Percentiles rank a stretch among this genome's conserved stretches.
Conservation (phyloP, 2,113 vertebrate species). For the Istiophorus platypterus region DNA sequence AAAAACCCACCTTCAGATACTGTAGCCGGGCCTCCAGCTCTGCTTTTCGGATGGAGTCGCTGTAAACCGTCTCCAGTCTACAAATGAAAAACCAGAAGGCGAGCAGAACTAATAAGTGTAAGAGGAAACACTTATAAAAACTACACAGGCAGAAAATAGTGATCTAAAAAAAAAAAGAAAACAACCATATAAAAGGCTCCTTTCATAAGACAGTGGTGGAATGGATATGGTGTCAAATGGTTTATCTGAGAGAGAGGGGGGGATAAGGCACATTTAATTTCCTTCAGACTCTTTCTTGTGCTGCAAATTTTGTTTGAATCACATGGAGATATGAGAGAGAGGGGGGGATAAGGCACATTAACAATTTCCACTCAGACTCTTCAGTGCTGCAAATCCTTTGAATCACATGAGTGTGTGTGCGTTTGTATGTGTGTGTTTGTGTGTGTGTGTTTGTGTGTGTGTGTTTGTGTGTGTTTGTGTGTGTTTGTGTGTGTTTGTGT, state of each 20-base stretch:
- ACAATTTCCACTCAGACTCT: conserved; percentile 70
- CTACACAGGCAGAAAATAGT: conserved; percentile 20
- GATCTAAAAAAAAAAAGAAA: conserved; percentile 4
- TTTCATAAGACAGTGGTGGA: conserved; percentile 53
- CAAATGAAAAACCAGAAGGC: conserved; percentile 38
- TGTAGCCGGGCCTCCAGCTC: conserved; percentile 95
- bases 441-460: too few species aligned
- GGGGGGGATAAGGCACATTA: not conserved
- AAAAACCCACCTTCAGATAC: conserved; percentile 91
- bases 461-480: too few species aligned
- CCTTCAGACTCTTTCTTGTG: conserved; percentile 43
- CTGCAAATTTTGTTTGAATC: too few species aligned
- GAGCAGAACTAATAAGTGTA: conserved; percentile 41
- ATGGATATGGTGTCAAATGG: conserved; percentile 16
- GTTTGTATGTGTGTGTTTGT: too few species aligned
- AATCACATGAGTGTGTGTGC: too few species aligned
- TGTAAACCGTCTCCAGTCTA: conserved; percentile 93
- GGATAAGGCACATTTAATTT: conserved; percentile 53
- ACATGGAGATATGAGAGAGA: not conserved
- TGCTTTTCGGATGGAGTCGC: conserved; percentile 90
- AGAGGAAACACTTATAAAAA: conserved; percentile 51
- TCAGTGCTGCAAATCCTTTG: too few species aligned
- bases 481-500: too few species aligned
- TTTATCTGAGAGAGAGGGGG: conserved; percentile 44
- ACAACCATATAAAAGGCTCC: conserved; percentile 49